Base-by-base conservation (phyloP, 2,113 vertebrate genomes). In the Chelonoidis abingdonii region DNA sequence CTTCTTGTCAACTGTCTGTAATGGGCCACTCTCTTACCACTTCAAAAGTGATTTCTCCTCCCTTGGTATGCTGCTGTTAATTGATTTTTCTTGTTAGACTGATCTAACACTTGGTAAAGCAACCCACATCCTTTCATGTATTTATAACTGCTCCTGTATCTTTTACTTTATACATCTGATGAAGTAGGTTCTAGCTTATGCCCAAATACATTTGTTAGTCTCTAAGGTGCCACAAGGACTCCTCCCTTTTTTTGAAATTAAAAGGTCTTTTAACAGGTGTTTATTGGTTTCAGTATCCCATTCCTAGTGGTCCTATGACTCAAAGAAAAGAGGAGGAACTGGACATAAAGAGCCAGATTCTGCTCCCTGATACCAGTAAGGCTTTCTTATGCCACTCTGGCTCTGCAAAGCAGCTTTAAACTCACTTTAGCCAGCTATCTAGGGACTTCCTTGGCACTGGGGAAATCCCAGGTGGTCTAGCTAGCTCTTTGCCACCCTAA, bases 191-290 rank as follows among this genome's bases (percentile, higher is more conserved):
- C 47, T 10, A 49, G 47, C 10, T 49, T 49, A 49, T 10, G 10
- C 47, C 47, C 47, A 49, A 49, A 49, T 49, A 49, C 10, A 49
- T 49, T 49, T 49, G 47, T 49, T 49, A 49, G 47, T 49, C 47
- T 49, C 47, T 49, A 49, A 49, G 47, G 47, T 49, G 47, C 47
- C 47, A 49, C 10, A 10, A 49, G 47, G 47, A 49, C 10, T 49
- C 47, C 47, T 49, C 47, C 10, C 47, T 49, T 49, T 49, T 49
- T 49, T 49, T 89, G 22, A 94, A 97, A 92, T 95, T 29, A 82
- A 96, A 92, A 56, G 78, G 82, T 97, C 84, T 38, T 38, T 72
- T 72, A 72, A 17, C 35, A n/a, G 35, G 87, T 86, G 21, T 9
- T 86, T 62, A 93, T 83, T 80, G 84, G 85, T 62, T 89, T 86